Percentiles rank a stretch among this genome's conserved stretches.
Evolutionary conservation across 2,797 vertebrate species (phyloP).

Genomic region (Melanotaenia nigrans): DNA sequence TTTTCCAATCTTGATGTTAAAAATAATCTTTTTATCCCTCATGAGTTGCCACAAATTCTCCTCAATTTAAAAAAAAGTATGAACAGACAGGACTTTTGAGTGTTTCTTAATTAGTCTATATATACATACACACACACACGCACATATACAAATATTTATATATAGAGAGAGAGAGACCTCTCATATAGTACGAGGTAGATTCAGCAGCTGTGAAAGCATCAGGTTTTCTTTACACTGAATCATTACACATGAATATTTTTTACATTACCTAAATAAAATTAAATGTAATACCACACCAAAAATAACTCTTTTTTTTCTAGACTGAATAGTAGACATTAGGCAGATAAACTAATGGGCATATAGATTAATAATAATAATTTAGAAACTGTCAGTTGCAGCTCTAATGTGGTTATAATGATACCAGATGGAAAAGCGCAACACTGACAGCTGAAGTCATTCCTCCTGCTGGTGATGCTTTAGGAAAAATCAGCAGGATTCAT

Average conservation of each 20-base stretch:
- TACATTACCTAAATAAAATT: neutral
- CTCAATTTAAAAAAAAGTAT: too few species aligned
- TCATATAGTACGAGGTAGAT: too few species aligned
- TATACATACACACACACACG: too few species aligned
- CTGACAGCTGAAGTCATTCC: neutral
- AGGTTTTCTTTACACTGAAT: too few species aligned
- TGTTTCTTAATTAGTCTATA: too few species aligned
- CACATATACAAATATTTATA: too few species aligned
- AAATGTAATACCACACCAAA: neutral
- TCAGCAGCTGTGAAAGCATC: too few species aligned
- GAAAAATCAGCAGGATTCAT: neutral
- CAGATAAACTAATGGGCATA: neutral
- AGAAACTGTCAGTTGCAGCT: neutral
- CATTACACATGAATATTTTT: neutral
- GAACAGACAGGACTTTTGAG: too few species aligned
- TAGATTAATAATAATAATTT: neutral
- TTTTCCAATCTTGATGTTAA: constrained; percentile 9
- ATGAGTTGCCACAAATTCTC: too few species aligned
- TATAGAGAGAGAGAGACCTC: too few species aligned
- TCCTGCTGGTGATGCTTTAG: neutral
- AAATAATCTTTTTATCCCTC: too few species aligned
- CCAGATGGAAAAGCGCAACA: neutral
- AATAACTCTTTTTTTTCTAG: neutral
- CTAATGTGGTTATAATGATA: neutral
- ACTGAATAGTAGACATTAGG: neutral